A percentile compares a stretch with the other conserved stretches of the same genome.
Conservation (phyloP, 2,113 vertebrate genomes). For the Pangasianodon hypophthalmus region DNA sequence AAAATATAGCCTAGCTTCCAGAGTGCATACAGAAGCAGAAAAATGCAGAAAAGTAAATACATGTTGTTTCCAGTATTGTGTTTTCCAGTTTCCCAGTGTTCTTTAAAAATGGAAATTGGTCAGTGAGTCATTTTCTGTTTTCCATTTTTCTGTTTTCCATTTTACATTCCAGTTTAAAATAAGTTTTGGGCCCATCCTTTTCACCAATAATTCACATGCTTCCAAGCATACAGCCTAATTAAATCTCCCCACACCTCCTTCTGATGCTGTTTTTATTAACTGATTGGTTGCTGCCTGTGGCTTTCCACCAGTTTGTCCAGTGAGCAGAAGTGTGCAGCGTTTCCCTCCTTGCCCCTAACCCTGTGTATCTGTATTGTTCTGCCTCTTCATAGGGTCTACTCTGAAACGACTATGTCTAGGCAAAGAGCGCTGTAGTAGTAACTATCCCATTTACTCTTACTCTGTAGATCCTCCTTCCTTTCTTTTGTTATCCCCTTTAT, state of each 20-base stretch:
- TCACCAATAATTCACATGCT: slow-evolving; percentile 54
- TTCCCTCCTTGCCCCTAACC: slow-evolving; percentile 81
- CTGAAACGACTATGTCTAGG: slow-evolving; percentile 98
- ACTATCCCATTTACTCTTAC: slow-evolving; percentile 82
- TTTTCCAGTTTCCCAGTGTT: not conserved
- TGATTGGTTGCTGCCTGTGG: slow-evolving; percentile 76
- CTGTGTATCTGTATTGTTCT: slow-evolving; percentile 94
- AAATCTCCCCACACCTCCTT: slow-evolving; percentile 62
- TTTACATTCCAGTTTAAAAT: not conserved
- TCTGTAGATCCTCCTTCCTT: slow-evolving; percentile 69
- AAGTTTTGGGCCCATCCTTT: not conserved
- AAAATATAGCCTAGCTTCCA: not conserved
- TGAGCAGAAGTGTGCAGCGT: slow-evolving; percentile 77
- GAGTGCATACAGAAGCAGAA: not conserved
- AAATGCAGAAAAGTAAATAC: not conserved
- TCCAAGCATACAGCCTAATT: slow-evolving; percentile 60
- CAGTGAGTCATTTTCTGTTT: not conserved
- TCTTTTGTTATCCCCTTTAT: slow-evolving; percentile 66
- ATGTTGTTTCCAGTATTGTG: not conserved
- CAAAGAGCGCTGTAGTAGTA: slow-evolving; percentile 99
- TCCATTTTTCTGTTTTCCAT: not conserved
- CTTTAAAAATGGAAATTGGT: not conserved
- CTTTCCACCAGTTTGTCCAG: slow-evolving; percentile 85
- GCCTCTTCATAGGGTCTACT: slow-evolving; percentile 86
- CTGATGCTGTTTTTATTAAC: slow-evolving; percentile 69